phyloP scores from a whole-genome alignment of 2,888 invertebrate genomes.

The Lasiommata megera region DNA sequence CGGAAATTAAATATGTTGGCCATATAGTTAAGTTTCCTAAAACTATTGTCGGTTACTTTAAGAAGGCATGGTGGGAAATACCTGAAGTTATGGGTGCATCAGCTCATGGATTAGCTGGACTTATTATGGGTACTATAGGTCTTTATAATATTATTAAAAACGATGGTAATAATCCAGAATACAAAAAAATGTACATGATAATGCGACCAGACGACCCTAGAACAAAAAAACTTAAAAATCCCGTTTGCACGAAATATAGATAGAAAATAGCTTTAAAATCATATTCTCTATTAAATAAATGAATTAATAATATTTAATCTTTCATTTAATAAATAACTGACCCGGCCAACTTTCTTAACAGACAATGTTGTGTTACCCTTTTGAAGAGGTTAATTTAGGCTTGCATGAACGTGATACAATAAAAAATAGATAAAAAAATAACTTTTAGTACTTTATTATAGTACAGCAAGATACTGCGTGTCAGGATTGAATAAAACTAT shows the following conservation, averaged over 20 bases:
- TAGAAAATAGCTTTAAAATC: not conserved
- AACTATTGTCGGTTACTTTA: conserved; percentile 48
- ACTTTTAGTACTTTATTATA: no score
- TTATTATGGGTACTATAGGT: conserved; percentile 69
- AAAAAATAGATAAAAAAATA: no score
- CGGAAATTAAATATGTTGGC: conserved; percentile 46
- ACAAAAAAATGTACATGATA: conserved; percentile 81
- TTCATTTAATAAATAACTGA: no score
- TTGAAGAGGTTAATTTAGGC: no score
- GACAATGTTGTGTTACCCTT: no score
- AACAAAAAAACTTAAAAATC: conserved; percentile 59
- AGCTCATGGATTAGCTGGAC: conserved; percentile 79
- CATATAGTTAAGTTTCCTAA: conserved; percentile 54
- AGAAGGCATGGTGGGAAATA: conserved; percentile 83
- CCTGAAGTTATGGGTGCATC: conserved; percentile 85
- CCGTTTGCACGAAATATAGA: conserved; percentile 47
- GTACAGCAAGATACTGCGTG: no score
- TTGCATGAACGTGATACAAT: no score
- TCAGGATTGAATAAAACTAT: no score
- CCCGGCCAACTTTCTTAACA: no score
- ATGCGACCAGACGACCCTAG: conserved; percentile 84
- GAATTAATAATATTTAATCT: no score
- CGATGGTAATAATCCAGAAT: conserved; percentile 84
- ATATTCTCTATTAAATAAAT: not conserved
- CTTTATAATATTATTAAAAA: conserved; percentile 65